A percentile compares a stretch with the other conserved stretches of the same genome.
phyloP scores from a whole-genome alignment of 2,888 invertebrate species.

The Drosophila algonquin region DNA sequence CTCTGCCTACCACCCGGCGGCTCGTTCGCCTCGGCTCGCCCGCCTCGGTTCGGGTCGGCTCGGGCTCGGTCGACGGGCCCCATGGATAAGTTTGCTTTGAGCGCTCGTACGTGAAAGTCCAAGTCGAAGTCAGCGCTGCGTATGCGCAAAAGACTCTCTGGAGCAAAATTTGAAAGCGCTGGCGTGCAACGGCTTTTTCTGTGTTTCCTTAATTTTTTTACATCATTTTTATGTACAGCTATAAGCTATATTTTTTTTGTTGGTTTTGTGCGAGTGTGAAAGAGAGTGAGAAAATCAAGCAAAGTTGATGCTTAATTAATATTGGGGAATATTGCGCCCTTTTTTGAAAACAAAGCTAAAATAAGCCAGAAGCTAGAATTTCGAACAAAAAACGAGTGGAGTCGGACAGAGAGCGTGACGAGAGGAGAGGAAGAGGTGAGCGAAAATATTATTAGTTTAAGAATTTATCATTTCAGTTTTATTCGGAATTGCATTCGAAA shows the following conservation, averaged over 20 bases:
- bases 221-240: slow-evolving; percentile 34
- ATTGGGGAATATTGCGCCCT: slow-evolving; percentile 40
- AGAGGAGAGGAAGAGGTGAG: slow-evolving; percentile 66
- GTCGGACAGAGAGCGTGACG: neutral
- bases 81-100: slow-evolving; percentile 63
- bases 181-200: slow-evolving; percentile 69
- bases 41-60: neutral
- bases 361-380: no score
- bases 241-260: slow-evolving; percentile 39
- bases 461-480: slow-evolving; percentile 17
- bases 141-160: slow-evolving; percentile 31
- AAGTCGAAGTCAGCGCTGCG: slow-evolving; percentile 29
- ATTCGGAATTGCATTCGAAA: slow-evolving; percentile 20
- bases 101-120: slow-evolving; percentile 69
- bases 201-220: slow-evolving; percentile 6
- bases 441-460: slow-evolving; percentile 40
- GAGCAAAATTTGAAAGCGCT: slow-evolving; percentile 67
- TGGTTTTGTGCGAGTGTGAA: slow-evolving; percentile 8
- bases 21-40: neutral
- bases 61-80: neutral
- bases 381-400: slow-evolving; percentile 29
- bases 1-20: slow-evolving; percentile 2
- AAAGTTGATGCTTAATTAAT: slow-evolving; percentile 42
- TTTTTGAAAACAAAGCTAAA: slow-evolving; percentile 32
- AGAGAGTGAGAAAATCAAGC: slow-evolving; percentile 18